Conservation (phyloP, 1,140 invertebrate species). For the Hylyphantes graminicola region DNA sequence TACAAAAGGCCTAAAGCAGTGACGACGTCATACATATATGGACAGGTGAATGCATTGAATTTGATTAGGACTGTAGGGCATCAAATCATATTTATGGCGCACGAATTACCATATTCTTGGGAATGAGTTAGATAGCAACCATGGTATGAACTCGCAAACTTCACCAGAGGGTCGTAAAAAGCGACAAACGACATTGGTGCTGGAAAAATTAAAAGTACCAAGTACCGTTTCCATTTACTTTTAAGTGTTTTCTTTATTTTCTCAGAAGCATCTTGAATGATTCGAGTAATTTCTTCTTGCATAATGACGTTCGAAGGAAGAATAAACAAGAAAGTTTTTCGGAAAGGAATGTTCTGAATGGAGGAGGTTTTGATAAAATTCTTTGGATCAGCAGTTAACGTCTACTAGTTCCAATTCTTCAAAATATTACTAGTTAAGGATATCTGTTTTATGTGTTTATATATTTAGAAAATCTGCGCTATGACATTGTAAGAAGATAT, state of each 20-base stretch:
- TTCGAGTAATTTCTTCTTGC: too few relatives aligned
- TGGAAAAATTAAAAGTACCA: slow-evolving; percentile 1
- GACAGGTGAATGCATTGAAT: slow-evolving; percentile 39
- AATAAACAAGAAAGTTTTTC: too few relatives aligned
- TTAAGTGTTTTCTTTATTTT: slow-evolving; percentile 1
- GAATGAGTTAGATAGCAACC: neutral
- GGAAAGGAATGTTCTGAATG: too few relatives aligned
- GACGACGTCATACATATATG: neutral
- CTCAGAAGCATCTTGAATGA: neutral
- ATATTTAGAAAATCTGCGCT: too few relatives aligned
- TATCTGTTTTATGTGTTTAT: too few relatives aligned
- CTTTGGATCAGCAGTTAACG: too few relatives aligned
- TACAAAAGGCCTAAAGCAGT: neutral
- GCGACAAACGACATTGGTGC: neutral
- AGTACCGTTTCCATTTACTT: neutral
- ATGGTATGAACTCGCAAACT: slow-evolving; percentile 7
- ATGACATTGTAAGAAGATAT: too few relatives aligned
- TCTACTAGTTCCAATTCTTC: too few relatives aligned
- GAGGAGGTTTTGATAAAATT: too few relatives aligned
- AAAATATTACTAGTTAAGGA: too few relatives aligned
- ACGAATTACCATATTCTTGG: slow-evolving; percentile 15
- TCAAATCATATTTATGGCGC: slow-evolving; percentile 21
- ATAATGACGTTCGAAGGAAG: too few relatives aligned
- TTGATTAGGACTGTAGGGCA: slow-evolving; percentile 10
- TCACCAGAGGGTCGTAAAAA: neutral